A percentile compares a stretch with the other conserved stretches of the same genome.
These are phyloP conservation scores for Seladonia tumulorum DNA, from an alignment of 2,888 invertebrate genomes.

Conservation along the genomic window DNA sequence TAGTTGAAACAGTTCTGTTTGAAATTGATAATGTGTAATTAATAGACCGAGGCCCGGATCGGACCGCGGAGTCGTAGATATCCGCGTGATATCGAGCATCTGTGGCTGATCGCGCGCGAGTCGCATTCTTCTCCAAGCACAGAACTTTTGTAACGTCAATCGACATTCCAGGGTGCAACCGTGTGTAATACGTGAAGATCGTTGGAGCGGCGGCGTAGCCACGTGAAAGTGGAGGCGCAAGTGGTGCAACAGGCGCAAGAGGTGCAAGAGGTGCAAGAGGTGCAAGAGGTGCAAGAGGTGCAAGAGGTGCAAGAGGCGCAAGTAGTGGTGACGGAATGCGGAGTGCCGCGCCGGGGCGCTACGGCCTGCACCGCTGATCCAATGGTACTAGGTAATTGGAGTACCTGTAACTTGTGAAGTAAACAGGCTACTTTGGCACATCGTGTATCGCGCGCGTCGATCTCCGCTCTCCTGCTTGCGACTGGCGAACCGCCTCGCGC, in stretches of 20 bases:
- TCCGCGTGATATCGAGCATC: constrained; percentile 29
- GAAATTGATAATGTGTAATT: too few species aligned
- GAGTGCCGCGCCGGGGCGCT: constrained; percentile 55
- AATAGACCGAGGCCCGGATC: background rate
- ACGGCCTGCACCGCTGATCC: constrained; percentile 57
- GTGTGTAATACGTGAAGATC: constrained; percentile 68
- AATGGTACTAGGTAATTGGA: constrained; percentile 65
- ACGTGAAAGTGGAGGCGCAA: constrained; percentile 68
- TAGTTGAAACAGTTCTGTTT: too few species aligned
- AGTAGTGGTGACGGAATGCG: constrained; percentile 65
- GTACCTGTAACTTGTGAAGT: constrained; percentile 26
- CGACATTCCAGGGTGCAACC: constrained; percentile 64
- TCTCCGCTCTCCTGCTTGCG: background rate
- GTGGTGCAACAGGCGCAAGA: constrained; percentile 8
- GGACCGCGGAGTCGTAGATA: background rate
- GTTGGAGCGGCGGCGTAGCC: constrained; percentile 40
- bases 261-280: constrained; percentile 2
- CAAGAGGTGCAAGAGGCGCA: background rate
- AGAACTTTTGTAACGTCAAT: constrained; percentile 61
- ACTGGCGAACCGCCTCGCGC: background rate
- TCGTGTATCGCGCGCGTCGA: background rate
- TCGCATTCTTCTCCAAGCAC: constrained; percentile 32
- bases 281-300: background rate
- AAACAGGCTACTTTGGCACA: constrained; percentile 18
- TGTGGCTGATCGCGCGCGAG: constrained; percentile 15